These are phyloP conservation scores for Zonotrichia leucophrys DNA, from an alignment of 2,113 vertebrate species.

Conservation along the genomic window DNA sequence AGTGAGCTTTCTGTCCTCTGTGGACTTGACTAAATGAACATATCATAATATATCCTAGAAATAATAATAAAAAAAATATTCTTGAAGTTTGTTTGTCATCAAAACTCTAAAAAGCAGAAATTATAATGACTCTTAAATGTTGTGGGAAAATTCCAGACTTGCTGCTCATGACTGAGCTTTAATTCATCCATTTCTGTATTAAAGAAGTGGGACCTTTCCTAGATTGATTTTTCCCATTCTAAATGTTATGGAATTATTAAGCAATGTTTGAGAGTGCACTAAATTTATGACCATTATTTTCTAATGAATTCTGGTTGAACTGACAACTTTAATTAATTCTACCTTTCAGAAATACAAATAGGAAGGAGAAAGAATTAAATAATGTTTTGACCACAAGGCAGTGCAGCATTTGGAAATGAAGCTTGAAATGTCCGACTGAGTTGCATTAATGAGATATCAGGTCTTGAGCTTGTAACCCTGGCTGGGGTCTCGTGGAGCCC, in stretches of 20 bases:
- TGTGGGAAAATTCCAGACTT: not conserved
- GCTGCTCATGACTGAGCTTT: not conserved
- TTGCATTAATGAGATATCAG: constrained; percentile 3
- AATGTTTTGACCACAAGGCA: not conserved
- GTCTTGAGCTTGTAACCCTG: not conserved
- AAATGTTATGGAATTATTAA: constrained; percentile 54
- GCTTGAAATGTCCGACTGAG: not conserved
- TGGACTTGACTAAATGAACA: not conserved
- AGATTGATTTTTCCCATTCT: constrained; percentile 23
- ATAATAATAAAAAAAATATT: not conserved
- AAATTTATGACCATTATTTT: constrained; percentile 45
- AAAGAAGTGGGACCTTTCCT: not conserved
- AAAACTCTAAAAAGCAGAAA: not conserved
- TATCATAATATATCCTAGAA: not conserved
- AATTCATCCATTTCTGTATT: not conserved
- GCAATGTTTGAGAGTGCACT: not conserved
- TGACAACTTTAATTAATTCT: constrained; percentile 54
- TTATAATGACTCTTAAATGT: not conserved
- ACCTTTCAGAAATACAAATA: constrained; percentile 18
- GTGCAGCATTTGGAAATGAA: not conserved
- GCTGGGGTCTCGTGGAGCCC: not conserved
- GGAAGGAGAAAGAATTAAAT: not conserved
- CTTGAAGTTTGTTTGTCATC: not conserved
- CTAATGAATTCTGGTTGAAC: constrained; percentile 49
- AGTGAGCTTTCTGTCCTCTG: not conserved